Conservation (phyloP, 35 echinoderm and acorn worm genomes). For the Apostichopus parvimensis region DNA sequence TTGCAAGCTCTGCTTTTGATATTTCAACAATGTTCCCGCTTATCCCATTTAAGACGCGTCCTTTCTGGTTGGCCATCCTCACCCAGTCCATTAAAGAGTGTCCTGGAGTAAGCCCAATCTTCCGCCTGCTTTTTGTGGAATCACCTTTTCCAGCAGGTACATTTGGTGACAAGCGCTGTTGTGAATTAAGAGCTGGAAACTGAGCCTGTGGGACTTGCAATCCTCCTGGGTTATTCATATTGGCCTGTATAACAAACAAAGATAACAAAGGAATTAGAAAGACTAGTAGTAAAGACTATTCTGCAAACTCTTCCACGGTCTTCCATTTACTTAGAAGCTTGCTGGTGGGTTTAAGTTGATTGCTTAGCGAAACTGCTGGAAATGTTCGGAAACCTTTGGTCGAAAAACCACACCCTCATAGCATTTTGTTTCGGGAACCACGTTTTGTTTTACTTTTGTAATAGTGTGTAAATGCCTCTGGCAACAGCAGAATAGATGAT, state of each 20-base stretch:
- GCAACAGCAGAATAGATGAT: too few relatives aligned
- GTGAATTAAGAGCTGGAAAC: slow-evolving; percentile 87
- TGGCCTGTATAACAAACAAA: neutral
- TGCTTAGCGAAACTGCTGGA: too few relatives aligned
- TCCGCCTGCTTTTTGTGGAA: slow-evolving; percentile 36
- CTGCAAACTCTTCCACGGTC: too few relatives aligned
- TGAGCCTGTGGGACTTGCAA: slow-evolving; percentile 63
- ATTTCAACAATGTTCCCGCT: slow-evolving; percentile 65
- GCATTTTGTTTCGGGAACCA: too few relatives aligned
- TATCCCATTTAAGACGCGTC: slow-evolving; percentile 66
- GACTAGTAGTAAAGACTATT: too few relatives aligned
- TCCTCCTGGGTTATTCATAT: slow-evolving; percentile 27
- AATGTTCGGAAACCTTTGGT: too few relatives aligned
- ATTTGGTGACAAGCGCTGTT: slow-evolving; percentile 62
- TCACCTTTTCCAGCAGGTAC: slow-evolving; percentile 38
- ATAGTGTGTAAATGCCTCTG: too few relatives aligned
- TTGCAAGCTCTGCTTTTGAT: slow-evolving; percentile 74
- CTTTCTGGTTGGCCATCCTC: slow-evolving; percentile 78
- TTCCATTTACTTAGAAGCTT: too few relatives aligned
- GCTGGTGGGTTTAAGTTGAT: too few relatives aligned
- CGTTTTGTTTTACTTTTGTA: too few relatives aligned
- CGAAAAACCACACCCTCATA: too few relatives aligned
- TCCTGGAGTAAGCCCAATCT: slow-evolving; percentile 79
- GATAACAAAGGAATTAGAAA: too few relatives aligned
- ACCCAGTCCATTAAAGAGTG: slow-evolving; percentile 97